A percentile compares a stretch with the other conserved stretches of the same genome.
Conservation (phyloP, 1,140 invertebrate genomes). For the Ctenoplectra terminalis region DNA sequence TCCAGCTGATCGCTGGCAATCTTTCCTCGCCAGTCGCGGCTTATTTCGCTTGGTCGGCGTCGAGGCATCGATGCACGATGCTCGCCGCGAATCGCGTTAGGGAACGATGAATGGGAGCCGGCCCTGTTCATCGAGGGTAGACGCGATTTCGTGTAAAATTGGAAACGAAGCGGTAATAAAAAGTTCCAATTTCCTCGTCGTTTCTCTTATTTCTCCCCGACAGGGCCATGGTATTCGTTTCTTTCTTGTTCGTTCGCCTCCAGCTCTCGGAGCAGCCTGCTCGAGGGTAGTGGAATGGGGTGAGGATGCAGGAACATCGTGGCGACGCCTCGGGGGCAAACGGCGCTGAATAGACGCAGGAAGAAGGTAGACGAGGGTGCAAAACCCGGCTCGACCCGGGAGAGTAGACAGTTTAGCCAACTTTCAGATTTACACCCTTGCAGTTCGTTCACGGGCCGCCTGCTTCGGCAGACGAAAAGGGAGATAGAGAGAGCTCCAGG, state of each 20-base stretch:
- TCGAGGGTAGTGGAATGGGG: neutral
- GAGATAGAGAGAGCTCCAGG: neutral
- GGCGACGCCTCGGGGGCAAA: constrained; percentile 61
- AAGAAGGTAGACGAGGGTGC: constrained; percentile 55
- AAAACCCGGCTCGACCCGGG: constrained; percentile 58
- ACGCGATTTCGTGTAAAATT: constrained; percentile 67
- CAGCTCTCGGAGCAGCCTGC: neutral
- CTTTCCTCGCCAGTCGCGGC: constrained; percentile 31
- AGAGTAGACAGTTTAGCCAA: constrained; percentile 78
- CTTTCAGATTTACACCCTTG: constrained; percentile 79
- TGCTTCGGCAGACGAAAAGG: constrained; percentile 63
- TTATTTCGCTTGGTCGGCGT: constrained; percentile 35
- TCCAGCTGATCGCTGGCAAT: constrained; percentile 1
- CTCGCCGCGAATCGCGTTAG: constrained; percentile 52
- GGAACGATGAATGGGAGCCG: constrained; percentile 40
- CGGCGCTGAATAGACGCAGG: constrained; percentile 59
- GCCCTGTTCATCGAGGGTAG: neutral
- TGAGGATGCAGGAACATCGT: constrained; percentile 43
- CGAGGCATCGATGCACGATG: constrained; percentile 18
- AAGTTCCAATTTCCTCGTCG: constrained; percentile 70
- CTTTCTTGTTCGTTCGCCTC: constrained; percentile 5
- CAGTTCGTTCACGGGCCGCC: constrained; percentile 77
- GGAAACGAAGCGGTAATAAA: constrained; percentile 71
- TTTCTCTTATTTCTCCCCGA: constrained; percentile 23
- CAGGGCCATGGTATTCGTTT: neutral